Conservation (phyloP, 2,797 vertebrate species). For the Coracias cyanogaster region DNA sequence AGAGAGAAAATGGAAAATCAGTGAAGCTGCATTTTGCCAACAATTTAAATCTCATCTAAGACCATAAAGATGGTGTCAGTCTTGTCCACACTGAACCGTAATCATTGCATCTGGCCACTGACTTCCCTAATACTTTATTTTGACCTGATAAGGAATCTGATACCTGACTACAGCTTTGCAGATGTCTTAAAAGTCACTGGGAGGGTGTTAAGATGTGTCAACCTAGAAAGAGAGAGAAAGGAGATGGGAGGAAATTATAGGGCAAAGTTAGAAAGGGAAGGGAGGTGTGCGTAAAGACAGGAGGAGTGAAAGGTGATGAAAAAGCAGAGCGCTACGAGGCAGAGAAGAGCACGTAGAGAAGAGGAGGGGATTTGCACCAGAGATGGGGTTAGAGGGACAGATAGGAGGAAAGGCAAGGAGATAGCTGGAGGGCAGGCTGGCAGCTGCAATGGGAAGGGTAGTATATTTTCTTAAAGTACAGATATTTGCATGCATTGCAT, state of each 20-base stretch:
- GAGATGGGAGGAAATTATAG: slow-evolving; percentile 27
- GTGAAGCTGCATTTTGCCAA: neutral
- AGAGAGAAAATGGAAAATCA: neutral
- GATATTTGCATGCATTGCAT: neutral
- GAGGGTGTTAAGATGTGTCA: slow-evolving; percentile 23
- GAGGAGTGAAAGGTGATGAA: fast-evolving
- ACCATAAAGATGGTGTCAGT: neutral
- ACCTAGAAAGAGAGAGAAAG: neutral
- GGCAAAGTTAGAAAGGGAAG: neutral
- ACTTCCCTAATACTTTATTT: slow-evolving; percentile 12
- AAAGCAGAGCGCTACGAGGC: neutral
- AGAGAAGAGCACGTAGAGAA: neutral
- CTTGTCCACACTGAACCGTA: neutral
- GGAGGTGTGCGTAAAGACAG: neutral
- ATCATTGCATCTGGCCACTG: neutral
- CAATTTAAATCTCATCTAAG: slow-evolving; percentile 3
- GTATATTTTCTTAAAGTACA: neutral
- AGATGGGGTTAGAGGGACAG: neutral
- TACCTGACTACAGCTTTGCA: neutral
- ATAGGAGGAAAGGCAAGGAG: neutral
- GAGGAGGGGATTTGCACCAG: neutral
- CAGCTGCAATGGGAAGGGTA: neutral
- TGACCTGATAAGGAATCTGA: slow-evolving; percentile 25
- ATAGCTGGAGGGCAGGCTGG: neutral
- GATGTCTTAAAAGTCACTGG: neutral